Percentiles rank a stretch among this genome's conserved stretches.
Evolutionary conservation across 2,113 vertebrate genomes (phyloP).

Genomic region (Notarius quadriscutis): DNA sequence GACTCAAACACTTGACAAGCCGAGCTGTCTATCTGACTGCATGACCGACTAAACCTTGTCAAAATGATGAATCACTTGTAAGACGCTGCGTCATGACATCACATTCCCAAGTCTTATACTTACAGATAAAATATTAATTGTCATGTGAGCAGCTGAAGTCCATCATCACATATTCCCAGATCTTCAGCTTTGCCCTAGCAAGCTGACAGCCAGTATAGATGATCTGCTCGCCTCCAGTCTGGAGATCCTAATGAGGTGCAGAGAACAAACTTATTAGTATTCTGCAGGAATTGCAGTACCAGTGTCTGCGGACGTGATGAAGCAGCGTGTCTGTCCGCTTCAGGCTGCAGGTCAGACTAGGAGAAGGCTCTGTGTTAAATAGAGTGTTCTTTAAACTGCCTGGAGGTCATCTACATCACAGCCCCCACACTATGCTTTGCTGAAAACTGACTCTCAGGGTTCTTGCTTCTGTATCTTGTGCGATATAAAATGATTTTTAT

Average conservation of each 20-base stretch:
- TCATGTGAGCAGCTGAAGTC: conserved; percentile 15
- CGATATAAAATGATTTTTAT: neutral
- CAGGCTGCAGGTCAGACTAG: conserved; percentile 24
- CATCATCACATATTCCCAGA: conserved; percentile 7
- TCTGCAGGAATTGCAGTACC: conserved; percentile 30
- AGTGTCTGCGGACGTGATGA: conserved; percentile 46
- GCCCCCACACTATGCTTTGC: neutral
- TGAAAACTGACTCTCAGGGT: conserved; percentile 9
- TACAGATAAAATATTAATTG: conserved; percentile 15
- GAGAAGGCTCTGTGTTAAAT: conserved; percentile 8
- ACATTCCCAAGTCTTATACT: neutral
- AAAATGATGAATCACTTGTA: conserved; percentile 5
- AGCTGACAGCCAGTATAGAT: conserved; percentile 24
- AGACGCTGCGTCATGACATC: neutral
- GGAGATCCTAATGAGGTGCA: conserved; percentile 49
- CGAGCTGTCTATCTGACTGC: conserved; percentile 10
- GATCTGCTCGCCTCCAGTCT: conserved; percentile 32
- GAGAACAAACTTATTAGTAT: conserved; percentile 48
- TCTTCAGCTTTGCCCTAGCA: conserved; percentile 8
- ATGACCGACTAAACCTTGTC: conserved; percentile 16
- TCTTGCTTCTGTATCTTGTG: neutral
- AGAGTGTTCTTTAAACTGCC: conserved; percentile 25
- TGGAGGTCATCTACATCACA: conserved; percentile 9
- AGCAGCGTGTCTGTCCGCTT: conserved; percentile 4
- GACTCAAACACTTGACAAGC: neutral